Evolutionary conservation across 1,140 invertebrate species (phyloP).

Genomic region (Meloidogyne exigua): DNA sequence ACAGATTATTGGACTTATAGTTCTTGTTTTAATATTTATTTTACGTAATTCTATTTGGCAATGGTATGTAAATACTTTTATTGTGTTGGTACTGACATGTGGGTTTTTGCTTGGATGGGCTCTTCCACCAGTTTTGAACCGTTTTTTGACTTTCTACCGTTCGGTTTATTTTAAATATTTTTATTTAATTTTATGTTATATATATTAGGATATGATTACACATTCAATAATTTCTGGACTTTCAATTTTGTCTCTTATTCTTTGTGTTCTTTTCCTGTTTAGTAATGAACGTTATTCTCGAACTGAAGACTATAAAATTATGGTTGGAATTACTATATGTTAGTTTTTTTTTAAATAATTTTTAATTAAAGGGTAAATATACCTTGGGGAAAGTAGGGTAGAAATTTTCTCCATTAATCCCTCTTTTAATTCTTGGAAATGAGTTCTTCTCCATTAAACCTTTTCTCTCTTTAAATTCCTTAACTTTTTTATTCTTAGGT

Average conservation of each 20-base stretch:
- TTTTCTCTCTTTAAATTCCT: too few species aligned
- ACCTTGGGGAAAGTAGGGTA: too few species aligned
- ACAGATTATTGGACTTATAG: slow-evolving; percentile 39
- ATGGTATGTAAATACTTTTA: slow-evolving; percentile 36
- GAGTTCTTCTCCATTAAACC: too few species aligned
- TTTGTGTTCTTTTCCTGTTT: slow-evolving; percentile 41
- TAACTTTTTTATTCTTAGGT: slow-evolving; percentile 10
- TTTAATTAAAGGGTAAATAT: too few species aligned
- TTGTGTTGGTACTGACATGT: slow-evolving; percentile 33
- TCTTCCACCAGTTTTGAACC: slow-evolving; percentile 44
- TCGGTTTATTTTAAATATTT: slow-evolving; percentile 25
- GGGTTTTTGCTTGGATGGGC: slow-evolving; percentile 50
- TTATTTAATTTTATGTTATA: slow-evolving; percentile 7
- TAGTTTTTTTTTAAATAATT: not conserved
- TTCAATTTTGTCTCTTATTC: slow-evolving; percentile 40
- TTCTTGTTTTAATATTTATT: slow-evolving; percentile 42
- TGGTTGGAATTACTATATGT: slow-evolving; percentile 31
- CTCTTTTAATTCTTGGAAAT: too few species aligned
- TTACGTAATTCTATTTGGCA: slow-evolving; percentile 39
- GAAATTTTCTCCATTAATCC: not conserved
- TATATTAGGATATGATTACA: slow-evolving; percentile 31
- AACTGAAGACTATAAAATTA: slow-evolving; percentile 37
- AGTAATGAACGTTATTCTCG: slow-evolving; percentile 34
- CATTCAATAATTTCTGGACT: slow-evolving; percentile 38
- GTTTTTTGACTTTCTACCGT: slow-evolving; percentile 45